These are phyloP conservation scores for Ceriagrion tenellum DNA, from an alignment of 2,888 invertebrate species.

Conservation along the genomic window DNA sequence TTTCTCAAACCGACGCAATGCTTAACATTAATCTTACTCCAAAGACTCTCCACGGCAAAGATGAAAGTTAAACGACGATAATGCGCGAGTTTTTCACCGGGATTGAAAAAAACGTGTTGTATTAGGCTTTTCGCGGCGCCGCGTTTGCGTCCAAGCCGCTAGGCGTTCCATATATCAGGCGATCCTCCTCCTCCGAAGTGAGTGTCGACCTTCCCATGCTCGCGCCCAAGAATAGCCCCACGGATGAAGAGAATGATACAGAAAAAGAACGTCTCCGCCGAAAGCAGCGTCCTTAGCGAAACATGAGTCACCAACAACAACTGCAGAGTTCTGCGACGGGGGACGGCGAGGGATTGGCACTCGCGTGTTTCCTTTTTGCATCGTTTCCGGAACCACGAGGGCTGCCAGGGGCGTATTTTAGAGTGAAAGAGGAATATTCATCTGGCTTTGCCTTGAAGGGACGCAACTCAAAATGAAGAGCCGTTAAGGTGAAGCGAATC, in stretches of 20 bases:
- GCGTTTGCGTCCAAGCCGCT: too few relatives aligned
- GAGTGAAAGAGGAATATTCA: constrained; percentile 6
- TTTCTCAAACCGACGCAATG: too few relatives aligned
- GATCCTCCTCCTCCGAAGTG: background rate
- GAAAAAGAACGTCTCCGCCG: background rate
- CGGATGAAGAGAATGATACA: background rate
- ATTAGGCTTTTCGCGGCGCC: too few relatives aligned
- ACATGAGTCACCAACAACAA: background rate
- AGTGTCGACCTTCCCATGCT: background rate
- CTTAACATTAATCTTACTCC: too few relatives aligned
- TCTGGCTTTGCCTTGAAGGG: background rate
- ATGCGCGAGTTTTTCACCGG: too few relatives aligned
- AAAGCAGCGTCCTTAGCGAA: background rate
- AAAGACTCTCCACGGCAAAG: too few relatives aligned
- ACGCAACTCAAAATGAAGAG: background rate
- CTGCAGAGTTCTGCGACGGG: background rate
- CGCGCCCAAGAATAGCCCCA: background rate
- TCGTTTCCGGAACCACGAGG: background rate
- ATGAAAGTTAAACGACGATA: too few relatives aligned
- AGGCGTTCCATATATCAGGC: too few relatives aligned
- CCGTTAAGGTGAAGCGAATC: background rate
- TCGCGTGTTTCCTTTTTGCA: background rate
- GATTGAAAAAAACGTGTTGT: too few relatives aligned
- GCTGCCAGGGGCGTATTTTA: background rate
- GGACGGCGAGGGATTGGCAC: background rate